A percentile compares a stretch with the other conserved stretches of the same genome.
These are phyloP conservation scores for Synergus japonicus DNA, from an alignment of 2,888 invertebrate genomes.

Conservation along the genomic window DNA sequence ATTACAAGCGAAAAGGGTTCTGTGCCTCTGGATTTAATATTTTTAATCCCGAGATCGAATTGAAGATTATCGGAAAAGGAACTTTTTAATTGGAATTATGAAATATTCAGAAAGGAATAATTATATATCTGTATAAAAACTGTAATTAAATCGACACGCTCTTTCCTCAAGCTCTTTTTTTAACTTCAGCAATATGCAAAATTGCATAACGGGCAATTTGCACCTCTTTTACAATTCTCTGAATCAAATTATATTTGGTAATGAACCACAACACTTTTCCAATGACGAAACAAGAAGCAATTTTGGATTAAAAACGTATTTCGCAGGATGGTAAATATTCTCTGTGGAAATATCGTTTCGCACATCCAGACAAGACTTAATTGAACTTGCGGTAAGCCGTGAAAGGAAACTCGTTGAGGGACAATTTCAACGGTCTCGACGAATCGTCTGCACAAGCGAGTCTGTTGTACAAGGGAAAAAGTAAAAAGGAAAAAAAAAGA, in stretches of 20 bases:
- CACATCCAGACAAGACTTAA: constrained; percentile 2
- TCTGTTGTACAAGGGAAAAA: constrained; percentile 33
- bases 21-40: constrained; percentile 1
- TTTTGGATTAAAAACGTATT: background rate
- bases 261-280: no score
- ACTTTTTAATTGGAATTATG: constrained; percentile 19
- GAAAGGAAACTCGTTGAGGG: constrained; percentile 43
- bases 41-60: constrained; percentile 15
- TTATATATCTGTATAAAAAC: background rate
- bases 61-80: constrained; percentile 11
- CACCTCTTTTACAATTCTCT: no score
- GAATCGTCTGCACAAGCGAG: constrained; percentile 43
- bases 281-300: no score
- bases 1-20: background rate
- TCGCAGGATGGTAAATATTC: background rate
- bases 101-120: background rate
- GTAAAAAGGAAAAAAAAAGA: constrained; percentile 26
- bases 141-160: background rate
- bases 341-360: background rate
- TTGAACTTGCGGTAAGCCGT: constrained; percentile 47
- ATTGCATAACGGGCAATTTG: no score
- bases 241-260: no score
- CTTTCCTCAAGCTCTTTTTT: no score
- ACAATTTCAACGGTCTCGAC: constrained; percentile 45
- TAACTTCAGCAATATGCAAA: no score